A percentile compares a stretch with the other conserved stretches of the same genome.
Conservation (phyloP, 2,797 vertebrate genomes). For the Salmo trutta region DNA sequence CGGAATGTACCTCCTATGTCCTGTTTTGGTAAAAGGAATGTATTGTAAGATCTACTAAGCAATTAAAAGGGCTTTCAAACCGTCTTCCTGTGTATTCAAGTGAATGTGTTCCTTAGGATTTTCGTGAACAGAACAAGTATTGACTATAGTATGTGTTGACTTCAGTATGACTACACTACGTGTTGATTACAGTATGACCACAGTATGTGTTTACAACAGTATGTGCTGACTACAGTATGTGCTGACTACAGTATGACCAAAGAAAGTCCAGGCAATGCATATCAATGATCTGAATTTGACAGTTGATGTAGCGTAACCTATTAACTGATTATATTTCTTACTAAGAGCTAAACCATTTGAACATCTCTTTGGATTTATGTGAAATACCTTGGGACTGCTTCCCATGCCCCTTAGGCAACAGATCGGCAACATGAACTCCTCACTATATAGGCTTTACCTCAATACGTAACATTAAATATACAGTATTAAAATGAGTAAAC, state of each 20-base stretch:
- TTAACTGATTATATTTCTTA: constrained; percentile 8
- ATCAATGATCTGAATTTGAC: constrained; percentile 7
- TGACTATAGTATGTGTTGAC: no score
- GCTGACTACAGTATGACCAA: background rate
- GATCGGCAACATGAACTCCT: background rate
- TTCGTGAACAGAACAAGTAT: background rate
- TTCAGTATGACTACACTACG: no score
- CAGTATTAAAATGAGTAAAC: background rate
- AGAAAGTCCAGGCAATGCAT: constrained; percentile 13
- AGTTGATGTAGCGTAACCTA: constrained; percentile 7
- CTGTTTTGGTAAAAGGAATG: constrained; percentile 47
- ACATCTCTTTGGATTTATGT: background rate
- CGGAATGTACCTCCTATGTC: constrained; percentile 58
- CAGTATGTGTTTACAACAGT: no score
- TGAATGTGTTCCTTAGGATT: background rate
- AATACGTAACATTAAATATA: background rate
- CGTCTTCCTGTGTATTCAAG: background rate
- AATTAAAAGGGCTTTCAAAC: constrained; percentile 26
- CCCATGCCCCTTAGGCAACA: background rate
- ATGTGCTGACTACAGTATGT: background rate
- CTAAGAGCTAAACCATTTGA: constrained; percentile 7
- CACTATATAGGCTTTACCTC: background rate
- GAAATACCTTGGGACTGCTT: background rate
- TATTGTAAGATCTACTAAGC: constrained; percentile 24
- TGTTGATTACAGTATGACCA: no score